Conservation (phyloP, 2,113 vertebrate genomes). For the Gopherus evgoodei region DNA sequence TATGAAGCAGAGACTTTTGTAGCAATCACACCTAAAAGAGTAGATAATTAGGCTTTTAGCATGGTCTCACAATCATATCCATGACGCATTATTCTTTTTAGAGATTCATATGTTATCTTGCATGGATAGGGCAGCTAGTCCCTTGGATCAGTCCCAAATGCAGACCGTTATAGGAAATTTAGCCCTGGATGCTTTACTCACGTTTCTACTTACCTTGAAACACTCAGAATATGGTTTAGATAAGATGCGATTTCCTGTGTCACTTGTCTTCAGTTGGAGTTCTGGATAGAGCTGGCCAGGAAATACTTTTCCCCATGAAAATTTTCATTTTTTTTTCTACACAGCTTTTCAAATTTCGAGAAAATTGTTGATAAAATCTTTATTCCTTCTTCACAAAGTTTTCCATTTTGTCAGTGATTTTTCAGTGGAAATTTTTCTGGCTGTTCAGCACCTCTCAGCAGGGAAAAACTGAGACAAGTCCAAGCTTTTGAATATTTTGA, state of each 20-base stretch:
- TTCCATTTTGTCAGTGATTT: background rate
- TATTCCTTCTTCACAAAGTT: background rate
- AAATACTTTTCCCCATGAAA: background rate
- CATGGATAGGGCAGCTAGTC: background rate
- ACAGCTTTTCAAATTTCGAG: background rate
- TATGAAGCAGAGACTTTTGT: background rate
- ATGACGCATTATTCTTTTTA: background rate
- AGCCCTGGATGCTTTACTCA: background rate
- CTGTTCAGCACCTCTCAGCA: background rate
- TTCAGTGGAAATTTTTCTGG: background rate
- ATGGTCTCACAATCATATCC: background rate
- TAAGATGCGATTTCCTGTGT: background rate
- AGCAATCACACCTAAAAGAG: background rate
- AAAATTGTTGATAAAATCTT: background rate
- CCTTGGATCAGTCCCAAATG: background rate
- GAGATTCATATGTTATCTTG: background rate
- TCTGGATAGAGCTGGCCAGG: background rate
- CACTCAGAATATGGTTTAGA: background rate
- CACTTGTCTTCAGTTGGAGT: background rate
- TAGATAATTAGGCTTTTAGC: background rate
- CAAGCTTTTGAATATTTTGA: background rate
- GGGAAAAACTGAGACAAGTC: background rate
- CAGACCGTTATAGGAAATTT: background rate
- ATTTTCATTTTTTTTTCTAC: background rate
- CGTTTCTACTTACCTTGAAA: no score